These are phyloP conservation scores for Parochlus steinenii DNA, from an alignment of 2,888 invertebrate genomes.

Conservation along the genomic window DNA sequence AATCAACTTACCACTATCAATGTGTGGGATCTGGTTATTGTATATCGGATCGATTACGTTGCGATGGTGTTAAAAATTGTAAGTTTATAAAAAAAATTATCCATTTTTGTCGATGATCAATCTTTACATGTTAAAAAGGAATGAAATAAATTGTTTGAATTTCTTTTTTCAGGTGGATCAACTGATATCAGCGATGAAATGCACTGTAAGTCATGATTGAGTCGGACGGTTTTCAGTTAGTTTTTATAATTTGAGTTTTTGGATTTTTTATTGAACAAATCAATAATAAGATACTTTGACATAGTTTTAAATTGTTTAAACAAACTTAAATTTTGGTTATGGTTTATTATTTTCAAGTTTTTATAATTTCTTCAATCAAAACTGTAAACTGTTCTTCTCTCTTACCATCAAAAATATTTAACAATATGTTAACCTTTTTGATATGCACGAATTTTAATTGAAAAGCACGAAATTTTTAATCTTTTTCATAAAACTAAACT, in stretches of 20 bases:
- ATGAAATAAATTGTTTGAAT: no score
- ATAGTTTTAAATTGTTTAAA: background rate
- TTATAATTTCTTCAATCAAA: slow-evolving; percentile 3
- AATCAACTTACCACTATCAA: slow-evolving; percentile 49
- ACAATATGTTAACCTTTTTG: no score
- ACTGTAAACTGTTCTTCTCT: slow-evolving; percentile 13
- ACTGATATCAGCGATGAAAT: slow-evolving; percentile 33
- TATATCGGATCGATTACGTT: slow-evolving; percentile 58
- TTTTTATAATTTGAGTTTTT: slow-evolving; percentile 20
- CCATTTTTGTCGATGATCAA: no score
- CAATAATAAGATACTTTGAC: background rate
- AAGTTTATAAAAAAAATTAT: no score
- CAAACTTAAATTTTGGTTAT: background rate
- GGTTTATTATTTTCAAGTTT: slow-evolving; percentile 3
- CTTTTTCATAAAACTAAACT: no score
- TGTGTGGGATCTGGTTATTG: slow-evolving; percentile 58
- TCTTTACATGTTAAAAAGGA: no score
- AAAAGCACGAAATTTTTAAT: no score
- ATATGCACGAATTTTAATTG: no score
- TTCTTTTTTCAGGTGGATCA: no score
- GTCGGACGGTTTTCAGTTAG: slow-evolving; percentile 35
- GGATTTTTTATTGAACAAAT: background rate
- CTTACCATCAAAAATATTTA: no score
- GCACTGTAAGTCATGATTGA: slow-evolving; percentile 36
- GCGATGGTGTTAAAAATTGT: slow-evolving; percentile 74